These are phyloP conservation scores for Hozukius guyotensis DNA, from an alignment of 2,797 vertebrate species.

Conservation along the genomic window DNA sequence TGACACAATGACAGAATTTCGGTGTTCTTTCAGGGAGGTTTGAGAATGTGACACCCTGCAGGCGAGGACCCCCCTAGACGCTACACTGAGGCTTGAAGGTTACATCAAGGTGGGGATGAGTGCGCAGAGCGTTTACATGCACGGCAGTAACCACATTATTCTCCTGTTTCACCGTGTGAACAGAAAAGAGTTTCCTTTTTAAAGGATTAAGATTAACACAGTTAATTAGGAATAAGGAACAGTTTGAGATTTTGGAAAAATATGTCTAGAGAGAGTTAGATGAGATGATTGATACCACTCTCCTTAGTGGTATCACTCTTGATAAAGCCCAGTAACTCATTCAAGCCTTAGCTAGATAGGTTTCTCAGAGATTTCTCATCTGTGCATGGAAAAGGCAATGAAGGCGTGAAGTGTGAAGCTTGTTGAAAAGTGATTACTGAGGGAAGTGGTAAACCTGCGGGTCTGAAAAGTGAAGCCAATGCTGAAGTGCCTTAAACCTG, in stretches of 20 bases:
- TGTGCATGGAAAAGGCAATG: no score
- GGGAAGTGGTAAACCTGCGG: no score
- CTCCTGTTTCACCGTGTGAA: background rate
- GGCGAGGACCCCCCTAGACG: slow-evolving; percentile 48
- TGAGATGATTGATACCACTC: background rate
- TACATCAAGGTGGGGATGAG: slow-evolving; percentile 47
- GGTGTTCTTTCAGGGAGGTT: slow-evolving; percentile 75
- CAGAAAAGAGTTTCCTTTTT: background rate
- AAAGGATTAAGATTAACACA: background rate
- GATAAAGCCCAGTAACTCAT: background rate
- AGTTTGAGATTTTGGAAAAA: background rate
- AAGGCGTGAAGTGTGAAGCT: background rate
- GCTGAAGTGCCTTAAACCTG: no score
- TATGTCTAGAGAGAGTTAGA: no score
- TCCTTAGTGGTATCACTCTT: background rate
- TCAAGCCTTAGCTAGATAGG: no score
- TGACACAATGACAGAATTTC: slow-evolving; percentile 76
- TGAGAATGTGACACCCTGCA: slow-evolving; percentile 72
- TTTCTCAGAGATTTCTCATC: no score
- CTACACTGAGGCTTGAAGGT: slow-evolving; percentile 62
- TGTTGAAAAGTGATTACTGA: background rate
- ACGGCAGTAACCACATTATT: background rate
- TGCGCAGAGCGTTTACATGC: background rate
- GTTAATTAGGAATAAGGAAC: background rate
- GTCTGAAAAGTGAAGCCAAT: no score